Conservation (phyloP, 2,888 invertebrate species). For the Philereme vetulata region DNA sequence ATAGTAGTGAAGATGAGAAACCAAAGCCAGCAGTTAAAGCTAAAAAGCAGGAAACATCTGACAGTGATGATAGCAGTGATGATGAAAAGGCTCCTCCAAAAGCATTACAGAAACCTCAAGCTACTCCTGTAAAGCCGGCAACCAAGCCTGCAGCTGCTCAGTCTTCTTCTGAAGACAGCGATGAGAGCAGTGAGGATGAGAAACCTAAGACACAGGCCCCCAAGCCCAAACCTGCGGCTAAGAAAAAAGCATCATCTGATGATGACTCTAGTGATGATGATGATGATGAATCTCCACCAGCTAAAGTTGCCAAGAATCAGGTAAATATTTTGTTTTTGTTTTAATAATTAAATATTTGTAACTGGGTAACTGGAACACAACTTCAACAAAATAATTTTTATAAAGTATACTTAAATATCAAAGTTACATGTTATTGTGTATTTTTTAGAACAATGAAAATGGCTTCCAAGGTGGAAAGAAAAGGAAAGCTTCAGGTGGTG, state of each 20-base stretch:
- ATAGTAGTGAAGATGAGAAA: conserved; percentile 62
- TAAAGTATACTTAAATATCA: too few relatives aligned
- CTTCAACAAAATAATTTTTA: too few relatives aligned
- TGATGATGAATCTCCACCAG: conserved; percentile 34
- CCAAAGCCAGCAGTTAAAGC: conserved; percentile 31
- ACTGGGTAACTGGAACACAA: too few relatives aligned
- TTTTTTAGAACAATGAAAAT: conserved; percentile 47
- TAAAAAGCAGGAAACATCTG: conserved; percentile 62
- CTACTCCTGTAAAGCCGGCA: conserved; percentile 45
- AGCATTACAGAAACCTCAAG: conserved; percentile 40
- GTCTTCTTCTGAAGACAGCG: conserved; percentile 61
- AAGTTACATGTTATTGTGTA: conserved; percentile 6
- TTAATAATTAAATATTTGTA: too few relatives aligned
- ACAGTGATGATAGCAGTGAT: conserved; percentile 61
- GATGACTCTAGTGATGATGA: conserved; percentile 54
- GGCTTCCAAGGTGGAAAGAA: conserved; percentile 65
- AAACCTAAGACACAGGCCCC: conserved; percentile 51
- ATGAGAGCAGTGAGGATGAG: conserved; percentile 58
- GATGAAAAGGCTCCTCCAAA: conserved; percentile 55
- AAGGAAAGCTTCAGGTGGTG: conserved; percentile 71
- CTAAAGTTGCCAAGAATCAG: conserved; percentile 46
- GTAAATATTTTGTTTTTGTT: conserved; percentile 19
- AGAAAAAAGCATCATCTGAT: conserved; percentile 53
- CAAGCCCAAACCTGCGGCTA: conserved; percentile 38
- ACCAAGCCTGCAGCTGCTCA: conserved; percentile 39